Conservation (phyloP, 1,140 invertebrate species). For the Drosophila ironensis region DNA sequence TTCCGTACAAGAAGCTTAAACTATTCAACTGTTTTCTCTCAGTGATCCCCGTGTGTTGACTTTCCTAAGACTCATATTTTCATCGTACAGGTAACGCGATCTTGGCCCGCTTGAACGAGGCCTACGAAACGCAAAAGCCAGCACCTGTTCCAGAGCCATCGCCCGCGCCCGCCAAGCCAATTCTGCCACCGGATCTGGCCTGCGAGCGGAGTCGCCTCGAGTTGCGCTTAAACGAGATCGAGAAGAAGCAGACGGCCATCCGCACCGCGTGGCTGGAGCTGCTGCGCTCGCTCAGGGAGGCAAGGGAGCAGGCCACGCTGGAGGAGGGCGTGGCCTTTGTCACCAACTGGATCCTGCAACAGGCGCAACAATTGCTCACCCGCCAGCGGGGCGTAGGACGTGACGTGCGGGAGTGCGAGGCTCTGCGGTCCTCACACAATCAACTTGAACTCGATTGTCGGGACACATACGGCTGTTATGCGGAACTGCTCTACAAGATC, state of each 20-base stretch:
- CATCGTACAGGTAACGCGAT: conserved; percentile 70
- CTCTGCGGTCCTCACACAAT: conserved; percentile 88
- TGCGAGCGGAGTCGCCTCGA: conserved; percentile 85
- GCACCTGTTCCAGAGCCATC: conserved; percentile 43
- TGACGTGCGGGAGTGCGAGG: conserved; percentile 87
- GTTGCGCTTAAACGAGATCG: conserved; percentile 84
- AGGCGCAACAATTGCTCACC: conserved; percentile 88
- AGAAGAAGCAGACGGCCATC: conserved; percentile 85
- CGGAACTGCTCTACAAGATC: conserved; percentile 88
- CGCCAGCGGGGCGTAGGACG: conserved; percentile 88
- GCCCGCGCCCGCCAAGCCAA: conserved; percentile 28
- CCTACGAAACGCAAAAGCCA: conserved; percentile 60
- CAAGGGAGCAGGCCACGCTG: conserved; percentile 85
- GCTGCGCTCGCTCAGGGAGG: conserved; percentile 84
- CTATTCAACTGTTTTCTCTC: no score
- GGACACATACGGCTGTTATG: conserved; percentile 89
- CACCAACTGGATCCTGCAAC: conserved; percentile 90
- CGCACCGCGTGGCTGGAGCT: conserved; percentile 85
- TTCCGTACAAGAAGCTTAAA: no score
- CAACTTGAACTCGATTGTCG: conserved; percentile 89
- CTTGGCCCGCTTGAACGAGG: conserved; percentile 76
- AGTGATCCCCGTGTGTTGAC: no score
- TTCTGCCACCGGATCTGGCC: conserved; percentile 84
- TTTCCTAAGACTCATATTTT: no score
- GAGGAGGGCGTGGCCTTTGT: conserved; percentile 87